Base-by-base conservation (phyloP, 2,797 vertebrate genomes). In the Toxotes lorentzi region DNA sequence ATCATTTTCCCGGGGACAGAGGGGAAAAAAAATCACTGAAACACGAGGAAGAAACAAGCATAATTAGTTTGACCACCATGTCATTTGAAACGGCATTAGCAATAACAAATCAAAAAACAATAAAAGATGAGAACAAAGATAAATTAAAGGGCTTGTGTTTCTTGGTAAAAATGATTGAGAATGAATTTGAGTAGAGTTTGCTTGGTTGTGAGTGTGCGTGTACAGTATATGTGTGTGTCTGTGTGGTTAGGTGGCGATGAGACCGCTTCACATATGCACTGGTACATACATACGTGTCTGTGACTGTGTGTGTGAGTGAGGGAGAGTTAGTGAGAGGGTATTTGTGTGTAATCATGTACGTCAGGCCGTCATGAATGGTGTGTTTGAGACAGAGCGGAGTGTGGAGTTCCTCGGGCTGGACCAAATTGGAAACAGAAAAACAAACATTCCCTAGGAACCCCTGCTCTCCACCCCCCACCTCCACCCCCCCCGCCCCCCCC, bases 381-480 rank as follows among this genome's bases (percentile, higher is more conserved):
- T 88, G 92, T 93, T 94, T 94, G 91, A 94, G 92, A 92, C 89
- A 62, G 91, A 93, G 90, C 87, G 92, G 90, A 91, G 93, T 92
- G 92, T 92, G 92, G 93, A 93, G 92, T 93, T 93, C 92, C 92
- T 93, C 88, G 79, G 92, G 92, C 90, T 85, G 89, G 89, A 93
- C 91, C 91, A 93, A 94, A 94, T 94, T 94, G 93, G 92, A 94
- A 94, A 93, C 93, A 93, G 93, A 94, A 94, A 93, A 94, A 94
- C 92, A 94, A 94, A 94, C 92, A 94, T 91, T 91, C 89, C 86
- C 90, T 85, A 82, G 89, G 90, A 92, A 88, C 92, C 80, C 89
- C 89, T 69, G 60, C 88, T 80, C 85, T 71, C 82, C 76, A 34
- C 14, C 73, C 53, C 61, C 65, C 41, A 0, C 56, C 57, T 10